Base-by-base conservation (phyloP, 1,140 invertebrate genomes). In the Manduca sexta region DNA sequence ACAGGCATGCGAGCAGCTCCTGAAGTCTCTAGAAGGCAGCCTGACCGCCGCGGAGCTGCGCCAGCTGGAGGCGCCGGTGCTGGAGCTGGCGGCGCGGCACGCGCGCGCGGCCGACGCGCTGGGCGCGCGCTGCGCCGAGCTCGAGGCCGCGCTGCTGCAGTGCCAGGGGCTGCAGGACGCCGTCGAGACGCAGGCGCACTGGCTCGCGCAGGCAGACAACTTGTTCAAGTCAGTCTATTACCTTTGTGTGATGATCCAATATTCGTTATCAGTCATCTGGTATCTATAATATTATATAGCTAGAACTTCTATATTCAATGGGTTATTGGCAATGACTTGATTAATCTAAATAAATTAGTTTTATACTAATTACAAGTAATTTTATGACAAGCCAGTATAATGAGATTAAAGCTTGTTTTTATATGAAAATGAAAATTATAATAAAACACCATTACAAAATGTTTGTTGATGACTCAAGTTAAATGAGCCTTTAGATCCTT, bases 151-250 rank as follows among this genome's bases (percentile, higher is more conserved):
- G 0, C 85, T 98, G 26, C 91, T 97, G 4, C 95, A 97, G 77
- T 96, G 95, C 44, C 96, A 98, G 84, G 96, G 95, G n/a, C 92
- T 98, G 8, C 94, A 97, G 74, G 95, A 97, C 76, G 95, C 95
- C 6, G 87, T 98, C 0, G 95, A 98, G 65, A 90, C 93, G 43
- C 89, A 98, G 6, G 90, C 94, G 3, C 80, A 88, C 38, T 98
- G 96, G 96, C 84, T 98, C 26, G 93, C 92, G 51, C 91, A 93
- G 56, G 92, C 93, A 6, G 96, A 98, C 71, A 92, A 89, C 56
- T 91, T 93, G 64, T 91, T 94, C 72, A 96, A 95, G 90, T 91
- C 55, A 87, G 8, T 31, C 2, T 16, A 12, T 35, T 1, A 13
- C 11, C 37, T 16, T 37, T 37, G 4, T 30, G 44, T 2, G 21